Evolutionary conservation across 2,888 invertebrate genomes (phyloP).

Genomic region (Sinelater perroti): DNA sequence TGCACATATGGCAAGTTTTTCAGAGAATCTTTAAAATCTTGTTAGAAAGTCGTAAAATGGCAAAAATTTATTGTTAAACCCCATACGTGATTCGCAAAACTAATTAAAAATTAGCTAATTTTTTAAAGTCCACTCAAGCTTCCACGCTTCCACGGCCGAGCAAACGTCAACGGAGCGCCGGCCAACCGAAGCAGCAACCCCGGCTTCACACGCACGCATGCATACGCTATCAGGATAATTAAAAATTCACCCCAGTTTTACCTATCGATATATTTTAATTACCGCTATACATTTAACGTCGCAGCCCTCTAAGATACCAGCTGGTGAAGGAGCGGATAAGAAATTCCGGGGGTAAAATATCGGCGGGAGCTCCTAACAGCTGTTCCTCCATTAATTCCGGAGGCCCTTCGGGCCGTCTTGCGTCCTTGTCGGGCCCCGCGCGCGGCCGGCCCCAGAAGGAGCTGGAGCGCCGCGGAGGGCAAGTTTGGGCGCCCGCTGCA

Average conservation of each 20-base stretch:
- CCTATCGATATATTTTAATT: constrained; percentile 42
- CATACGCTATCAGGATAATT: constrained; percentile 34
- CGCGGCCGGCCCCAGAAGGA: background rate
- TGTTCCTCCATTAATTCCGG: constrained; percentile 36
- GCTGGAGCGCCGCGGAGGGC: constrained; percentile 11
- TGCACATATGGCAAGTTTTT: too few relatives aligned
- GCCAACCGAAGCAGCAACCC: too few relatives aligned
- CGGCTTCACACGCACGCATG: too few relatives aligned
- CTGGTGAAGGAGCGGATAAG: constrained; percentile 41
- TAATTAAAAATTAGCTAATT: too few relatives aligned
- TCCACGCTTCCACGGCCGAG: too few relatives aligned
- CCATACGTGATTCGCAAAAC: too few relatives aligned
- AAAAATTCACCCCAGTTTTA: constrained; percentile 38
- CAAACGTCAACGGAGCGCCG: too few relatives aligned
- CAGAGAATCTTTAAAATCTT: too few relatives aligned
- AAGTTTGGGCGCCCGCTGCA: constrained; percentile 26
- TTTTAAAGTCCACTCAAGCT: too few relatives aligned
- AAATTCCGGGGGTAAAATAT: constrained; percentile 39
- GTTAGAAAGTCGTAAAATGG: too few relatives aligned
- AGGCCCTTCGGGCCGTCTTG: constrained; percentile 23
- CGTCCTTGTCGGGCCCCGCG: constrained; percentile 28
- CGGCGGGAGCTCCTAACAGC: constrained; percentile 39
- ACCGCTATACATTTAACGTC: constrained; percentile 39
- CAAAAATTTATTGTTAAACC: too few relatives aligned
- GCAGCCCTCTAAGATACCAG: constrained; percentile 40